Conservation (phyloP, 2,113 vertebrate species). For the Anguilla rostrata region DNA sequence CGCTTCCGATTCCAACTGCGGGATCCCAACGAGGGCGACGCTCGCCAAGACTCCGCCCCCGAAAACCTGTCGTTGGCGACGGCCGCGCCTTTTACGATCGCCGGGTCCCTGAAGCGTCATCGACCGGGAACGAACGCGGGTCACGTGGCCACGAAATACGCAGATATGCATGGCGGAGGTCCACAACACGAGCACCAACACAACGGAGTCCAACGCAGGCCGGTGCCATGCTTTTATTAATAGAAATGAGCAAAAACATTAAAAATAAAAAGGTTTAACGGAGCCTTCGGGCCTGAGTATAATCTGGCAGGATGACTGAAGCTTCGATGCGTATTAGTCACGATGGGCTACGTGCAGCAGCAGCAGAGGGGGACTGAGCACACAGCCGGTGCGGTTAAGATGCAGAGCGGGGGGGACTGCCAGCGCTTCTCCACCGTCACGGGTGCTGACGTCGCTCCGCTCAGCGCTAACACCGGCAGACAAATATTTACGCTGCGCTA, state of each 20-base stretch:
- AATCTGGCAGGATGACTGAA: neutral
- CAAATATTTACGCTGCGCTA: neutral
- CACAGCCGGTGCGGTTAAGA: neutral
- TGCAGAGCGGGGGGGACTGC: neutral
- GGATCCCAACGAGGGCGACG: neutral
- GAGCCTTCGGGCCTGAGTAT: neutral
- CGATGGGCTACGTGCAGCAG: neutral
- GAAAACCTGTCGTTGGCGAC: neutral
- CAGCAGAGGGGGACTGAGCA: neutral
- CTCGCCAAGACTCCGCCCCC: neutral
- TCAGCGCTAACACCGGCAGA: neutral
- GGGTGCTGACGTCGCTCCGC: neutral
- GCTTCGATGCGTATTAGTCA: neutral
- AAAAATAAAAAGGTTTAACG: neutral
- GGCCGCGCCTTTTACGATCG: neutral
- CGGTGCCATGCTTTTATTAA: constrained; percentile 2
- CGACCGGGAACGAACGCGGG: neutral
- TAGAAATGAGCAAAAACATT: neutral
- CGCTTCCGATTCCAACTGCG: no score
- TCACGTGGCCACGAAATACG: neutral
- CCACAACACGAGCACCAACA: neutral
- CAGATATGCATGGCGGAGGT: neutral
- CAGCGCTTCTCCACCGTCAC: neutral
- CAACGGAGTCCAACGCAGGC: neutral
- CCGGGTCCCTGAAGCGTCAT: neutral